phyloP scores from a whole-genome alignment of 2,797 vertebrate species.

The Botia kubotai region DNA sequence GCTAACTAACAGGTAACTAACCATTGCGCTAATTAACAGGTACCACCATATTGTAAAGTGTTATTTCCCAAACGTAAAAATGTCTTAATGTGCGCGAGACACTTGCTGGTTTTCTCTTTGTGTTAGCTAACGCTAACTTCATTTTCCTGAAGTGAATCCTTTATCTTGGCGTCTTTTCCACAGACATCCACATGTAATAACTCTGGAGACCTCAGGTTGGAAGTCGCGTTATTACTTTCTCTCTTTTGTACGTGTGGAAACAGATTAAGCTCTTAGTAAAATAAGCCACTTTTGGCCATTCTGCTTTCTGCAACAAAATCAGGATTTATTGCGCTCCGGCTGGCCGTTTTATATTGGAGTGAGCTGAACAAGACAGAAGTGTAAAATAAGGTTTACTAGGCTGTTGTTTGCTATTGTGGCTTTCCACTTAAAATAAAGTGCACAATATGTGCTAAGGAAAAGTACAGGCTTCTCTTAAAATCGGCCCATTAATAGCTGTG shows the following conservation, averaged over 20 bases:
- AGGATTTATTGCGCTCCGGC: slow-evolving; percentile 59
- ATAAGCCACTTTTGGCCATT: slow-evolving; percentile 54
- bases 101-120: slow-evolving; percentile 44
- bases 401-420: slow-evolving; percentile 32
- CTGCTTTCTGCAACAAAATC: slow-evolving; percentile 48
- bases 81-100: not conserved
- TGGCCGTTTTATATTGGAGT: slow-evolving; percentile 40
- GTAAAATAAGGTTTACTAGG: slow-evolving; percentile 20
- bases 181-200: slow-evolving; percentile 57
- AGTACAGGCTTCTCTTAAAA: not conserved
- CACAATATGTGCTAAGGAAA: not conserved
- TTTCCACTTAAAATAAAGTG: slow-evolving; percentile 1
- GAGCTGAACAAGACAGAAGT: slow-evolving; percentile 38
- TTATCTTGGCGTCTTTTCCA: slow-evolving; percentile 49
- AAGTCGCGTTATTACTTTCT: slow-evolving; percentile 59
- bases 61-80: not conserved
- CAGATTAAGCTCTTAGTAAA: slow-evolving; percentile 59
- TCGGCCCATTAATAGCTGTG: not conserved
- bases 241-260: slow-evolving; percentile 44
- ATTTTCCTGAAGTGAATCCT: slow-evolving; percentile 43
- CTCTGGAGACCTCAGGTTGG: slow-evolving; percentile 47
- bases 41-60: not conserved
- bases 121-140: slow-evolving; percentile 41
- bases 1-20: too few relatives aligned
- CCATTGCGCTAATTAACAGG: too few relatives aligned